phyloP scores from a whole-genome alignment of 2,797 vertebrate species.

The Netta rufina region DNA sequence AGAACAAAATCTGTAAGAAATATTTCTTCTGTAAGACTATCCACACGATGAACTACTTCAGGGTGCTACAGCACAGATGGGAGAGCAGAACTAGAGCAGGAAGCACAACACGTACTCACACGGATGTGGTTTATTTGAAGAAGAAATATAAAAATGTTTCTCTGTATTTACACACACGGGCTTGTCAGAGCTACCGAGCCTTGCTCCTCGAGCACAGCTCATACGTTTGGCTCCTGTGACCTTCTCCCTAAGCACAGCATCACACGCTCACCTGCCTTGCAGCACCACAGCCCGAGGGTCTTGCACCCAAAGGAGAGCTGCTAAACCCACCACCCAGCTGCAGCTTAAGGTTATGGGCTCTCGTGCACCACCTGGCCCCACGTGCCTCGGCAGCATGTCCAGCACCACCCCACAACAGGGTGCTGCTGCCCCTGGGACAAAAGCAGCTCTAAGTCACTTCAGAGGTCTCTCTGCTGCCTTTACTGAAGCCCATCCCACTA shows the following conservation, averaged over 20 bases:
- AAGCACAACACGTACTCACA: background rate
- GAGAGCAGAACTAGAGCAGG: background rate
- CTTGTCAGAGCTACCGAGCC: background rate
- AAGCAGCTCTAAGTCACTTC: background rate
- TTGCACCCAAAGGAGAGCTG: background rate
- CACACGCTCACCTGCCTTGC: background rate
- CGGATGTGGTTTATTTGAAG: background rate
- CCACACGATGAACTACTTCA: background rate
- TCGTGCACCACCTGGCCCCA: background rate
- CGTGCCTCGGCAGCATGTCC: rapidly evolving
- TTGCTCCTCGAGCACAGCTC: background rate
- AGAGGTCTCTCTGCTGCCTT: background rate
- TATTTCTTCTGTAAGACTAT: background rate
- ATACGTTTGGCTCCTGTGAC: background rate
- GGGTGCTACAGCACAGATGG: background rate
- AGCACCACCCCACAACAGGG: rapidly evolving
- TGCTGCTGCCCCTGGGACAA: background rate
- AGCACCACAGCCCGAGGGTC: background rate
- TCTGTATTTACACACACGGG: background rate
- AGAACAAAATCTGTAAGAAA: background rate
- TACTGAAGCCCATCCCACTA: background rate
- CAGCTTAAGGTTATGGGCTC: background rate
- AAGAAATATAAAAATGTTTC: background rate
- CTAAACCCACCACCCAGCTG: background rate
- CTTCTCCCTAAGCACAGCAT: background rate